Base-by-base conservation (phyloP, 2,888 invertebrate genomes). In the Cheilosia scutellata region DNA sequence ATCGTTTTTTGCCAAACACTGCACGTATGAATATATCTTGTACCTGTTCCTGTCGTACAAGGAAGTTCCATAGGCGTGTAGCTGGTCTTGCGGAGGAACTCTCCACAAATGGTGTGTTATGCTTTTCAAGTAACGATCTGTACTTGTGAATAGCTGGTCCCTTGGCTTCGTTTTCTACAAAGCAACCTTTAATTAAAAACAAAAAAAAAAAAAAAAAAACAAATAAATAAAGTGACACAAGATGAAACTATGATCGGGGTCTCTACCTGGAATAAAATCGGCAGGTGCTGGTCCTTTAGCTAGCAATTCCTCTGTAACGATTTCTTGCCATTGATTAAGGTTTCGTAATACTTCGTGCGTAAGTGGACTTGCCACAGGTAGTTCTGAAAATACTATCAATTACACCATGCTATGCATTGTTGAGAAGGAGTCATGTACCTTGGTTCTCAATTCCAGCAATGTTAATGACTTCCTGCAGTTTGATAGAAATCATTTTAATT, bases 1-100 rank as follows among this genome's bases (percentile, higher is more conserved):
- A 89, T 33, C 95, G 94, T 25, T 96, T 95, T 88, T 96, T 96
- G 1, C 97, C 96, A 92, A 99, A 99, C 82, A 99, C 97, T 86
- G 98, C 97, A 77, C 98, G 95, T 90, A 99, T 97, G 93, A 99
- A 99, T 76, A 98, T 95, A 89, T 99, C 97, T 93, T 98, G 98
- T 33, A 99, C 96, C 55, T 95, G 93, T 92, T 99, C 98, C 92
- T 99, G 98, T 58, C 96, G 94, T 2, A 99, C 97, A 87, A 99
- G 94, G 92, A 95, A 98, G 90, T 95, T 96, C 99, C 99, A 99
- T 5, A 99, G 93, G 4, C 99, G 95, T 83, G 96, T 89, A 6
- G 96, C 96, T 0, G 95, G 96, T 88, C 95, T 96, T 0, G 97
- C 94, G 51, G 96, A 95, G 76, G 94, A 95, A 71, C 95, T 93